These are phyloP conservation scores for Aldrovandia affinis DNA, from an alignment of 2,797 vertebrate genomes.

Conservation along the genomic window DNA sequence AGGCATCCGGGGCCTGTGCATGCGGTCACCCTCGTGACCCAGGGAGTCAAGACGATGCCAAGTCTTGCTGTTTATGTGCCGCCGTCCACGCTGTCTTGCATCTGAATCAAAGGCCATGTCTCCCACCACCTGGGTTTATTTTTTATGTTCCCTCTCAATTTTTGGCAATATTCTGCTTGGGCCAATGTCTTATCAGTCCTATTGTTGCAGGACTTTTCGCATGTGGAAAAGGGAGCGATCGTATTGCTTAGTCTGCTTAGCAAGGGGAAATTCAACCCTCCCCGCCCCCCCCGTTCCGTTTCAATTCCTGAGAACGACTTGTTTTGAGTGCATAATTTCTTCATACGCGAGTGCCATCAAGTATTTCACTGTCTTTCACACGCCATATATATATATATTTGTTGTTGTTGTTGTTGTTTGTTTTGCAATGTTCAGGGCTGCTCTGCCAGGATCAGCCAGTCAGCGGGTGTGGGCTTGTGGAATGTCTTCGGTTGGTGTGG, in stretches of 20 bases:
- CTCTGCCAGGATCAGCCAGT: not conserved
- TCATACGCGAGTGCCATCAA: conserved; percentile 31
- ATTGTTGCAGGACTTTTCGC: conserved; percentile 26
- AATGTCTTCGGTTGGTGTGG: conserved; percentile 12
- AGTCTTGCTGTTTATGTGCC: not conserved
- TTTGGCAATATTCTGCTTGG: not conserved
- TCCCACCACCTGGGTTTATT: not conserved
- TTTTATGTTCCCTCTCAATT: not conserved
- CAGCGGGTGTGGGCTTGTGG: not conserved
- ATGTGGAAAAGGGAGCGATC: conserved; percentile 24
- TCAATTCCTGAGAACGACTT: conserved; percentile 9
- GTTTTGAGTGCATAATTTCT: conserved; percentile 25
- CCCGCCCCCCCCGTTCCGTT: conserved; percentile 23
- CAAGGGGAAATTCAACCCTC: conserved; percentile 23
- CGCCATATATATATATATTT: no score
- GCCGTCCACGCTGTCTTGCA: not conserved
- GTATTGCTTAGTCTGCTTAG: conserved; percentile 32
- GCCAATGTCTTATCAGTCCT: conserved; percentile 9
- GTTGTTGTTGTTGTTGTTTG: conserved; percentile 35
- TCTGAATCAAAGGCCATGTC: not conserved
- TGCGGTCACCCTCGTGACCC: not conserved
- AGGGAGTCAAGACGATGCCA: not conserved
- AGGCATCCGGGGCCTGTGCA: not conserved
- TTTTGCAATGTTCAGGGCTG: not conserved
- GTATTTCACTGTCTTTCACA: conserved; percentile 37